Conservation (phyloP, 2,113 vertebrate genomes). For the Salvelinus fontinalis region DNA sequence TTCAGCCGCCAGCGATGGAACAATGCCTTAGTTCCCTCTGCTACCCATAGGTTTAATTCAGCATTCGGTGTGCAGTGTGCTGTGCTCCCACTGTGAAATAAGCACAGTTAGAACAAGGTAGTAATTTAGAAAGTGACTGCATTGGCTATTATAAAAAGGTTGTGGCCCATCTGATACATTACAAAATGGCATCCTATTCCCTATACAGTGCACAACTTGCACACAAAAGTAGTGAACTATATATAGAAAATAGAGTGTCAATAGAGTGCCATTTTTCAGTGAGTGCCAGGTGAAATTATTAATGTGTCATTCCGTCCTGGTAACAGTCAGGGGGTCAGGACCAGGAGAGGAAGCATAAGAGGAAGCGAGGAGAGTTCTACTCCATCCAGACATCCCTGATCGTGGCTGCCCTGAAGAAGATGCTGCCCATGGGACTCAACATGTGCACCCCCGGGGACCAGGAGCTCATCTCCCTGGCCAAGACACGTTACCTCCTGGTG, state of each 20-base stretch:
- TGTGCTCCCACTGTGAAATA: conserved; percentile 21
- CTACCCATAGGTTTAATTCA: conserved; percentile 25
- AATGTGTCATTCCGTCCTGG: conserved; percentile 11
- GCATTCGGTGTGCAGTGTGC: background rate
- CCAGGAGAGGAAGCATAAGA: conserved; percentile 95
- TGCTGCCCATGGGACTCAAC: conserved; percentile 97
- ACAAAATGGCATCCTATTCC: no score
- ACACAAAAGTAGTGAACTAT: no score
- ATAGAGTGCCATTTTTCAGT: no score
- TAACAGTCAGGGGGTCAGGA: conserved; percentile 93
- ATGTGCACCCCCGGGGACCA: conserved; percentile 98
- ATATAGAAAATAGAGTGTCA: no score
- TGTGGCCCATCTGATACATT: no score
- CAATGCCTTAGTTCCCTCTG: conserved; percentile 17
- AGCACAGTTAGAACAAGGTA: conserved; percentile 8
- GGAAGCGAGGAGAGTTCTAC: conserved; percentile 92
- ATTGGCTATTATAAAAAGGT: no score
- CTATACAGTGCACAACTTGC: no score
- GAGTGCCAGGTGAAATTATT: no score
- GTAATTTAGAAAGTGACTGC: background rate
- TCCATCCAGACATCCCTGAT: conserved; percentile 98
- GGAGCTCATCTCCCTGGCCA: conserved; percentile 94
- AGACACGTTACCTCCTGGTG: conserved; percentile 88
- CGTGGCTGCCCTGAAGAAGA: conserved; percentile 96
- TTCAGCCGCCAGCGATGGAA: conserved; percentile 25